Base-by-base conservation (phyloP, 2,888 invertebrate species). In the Tenthredo distinguenda region DNA sequence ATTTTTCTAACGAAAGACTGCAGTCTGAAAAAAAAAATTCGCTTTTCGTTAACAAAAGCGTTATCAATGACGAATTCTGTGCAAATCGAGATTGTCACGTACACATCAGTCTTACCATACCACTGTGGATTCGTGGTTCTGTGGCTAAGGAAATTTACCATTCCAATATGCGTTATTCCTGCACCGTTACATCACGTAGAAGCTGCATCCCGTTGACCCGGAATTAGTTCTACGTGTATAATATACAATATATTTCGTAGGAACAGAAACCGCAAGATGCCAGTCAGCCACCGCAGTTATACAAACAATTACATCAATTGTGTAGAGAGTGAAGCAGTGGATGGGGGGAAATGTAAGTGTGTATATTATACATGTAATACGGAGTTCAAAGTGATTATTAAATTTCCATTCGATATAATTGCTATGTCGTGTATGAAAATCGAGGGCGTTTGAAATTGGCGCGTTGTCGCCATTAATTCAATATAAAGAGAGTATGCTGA, bases 391-490 rank as follows among this genome's bases (percentile, higher is more conserved):
- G 55, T 55, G 77, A 55, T 77, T 77, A 50, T 77, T 34, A 77
- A 77, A 77, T 77, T 77, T 77, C 4, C 18, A 47, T 21, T 18
- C n/a, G 55, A 55, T 55, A 77, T 77, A 55, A 77, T 50, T 77
- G 77, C 77, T 43, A 7, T 12, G 21, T 40, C 72, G 26, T 40
- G 50, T 77, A 55, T 47, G 47, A 31, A 55, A 77, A 77, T 77
- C 77, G 55, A 84, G 55, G 84, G 82, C 55, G 68, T 76, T 84
- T 77, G 77, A 86, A 87, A 87, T 87, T 86, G 86, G 77, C 65
- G 84, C 40, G 84, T 68, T 74, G 43, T 82, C 68, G 84, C 84
- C 74, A 88, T 89, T 88, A 87, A 88, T 87, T 87, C 86, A 86
- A 88, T 86, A 85, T 84, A 37, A 65, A 31, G 40, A 55, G 10